Percentiles rank a stretch among this genome's conserved stretches.
Conservation (phyloP, 2,888 invertebrate species). For the Trissonchulus sp. region DNA sequence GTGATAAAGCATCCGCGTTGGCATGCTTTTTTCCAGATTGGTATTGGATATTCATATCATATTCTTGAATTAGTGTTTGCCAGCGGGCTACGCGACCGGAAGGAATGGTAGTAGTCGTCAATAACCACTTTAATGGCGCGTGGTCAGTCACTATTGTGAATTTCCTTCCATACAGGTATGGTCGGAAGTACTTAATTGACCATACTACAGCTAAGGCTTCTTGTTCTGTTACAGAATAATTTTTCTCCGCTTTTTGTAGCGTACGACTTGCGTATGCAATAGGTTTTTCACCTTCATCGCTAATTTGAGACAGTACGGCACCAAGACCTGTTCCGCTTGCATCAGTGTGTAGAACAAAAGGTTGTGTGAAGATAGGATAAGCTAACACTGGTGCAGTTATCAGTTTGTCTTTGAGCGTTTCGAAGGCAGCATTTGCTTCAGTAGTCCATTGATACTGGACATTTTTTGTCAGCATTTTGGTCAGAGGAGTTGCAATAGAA, state of each 20-base stretch:
- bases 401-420: not conserved
- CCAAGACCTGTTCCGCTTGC: slow-evolving; percentile 21
- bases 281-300: slow-evolving; percentile 5
- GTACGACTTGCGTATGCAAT: slow-evolving; percentile 20
- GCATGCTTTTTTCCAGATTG: not conserved
- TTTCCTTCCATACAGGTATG: slow-evolving; percentile 18
- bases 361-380: slow-evolving; percentile 2
- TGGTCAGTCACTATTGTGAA: slow-evolving; percentile 21
- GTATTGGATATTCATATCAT: not conserved
- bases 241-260: slow-evolving; percentile 13
- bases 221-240: slow-evolving; percentile 20
- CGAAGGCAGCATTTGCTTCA: slow-evolving; percentile 4
- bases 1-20: slow-evolving; percentile 18
- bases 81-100: not conserved
- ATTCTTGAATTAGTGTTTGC: not conserved
- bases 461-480: not conserved
- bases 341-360: slow-evolving; percentile 26
- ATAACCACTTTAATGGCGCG: slow-evolving; percentile 18
- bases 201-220: slow-evolving; percentile 25
- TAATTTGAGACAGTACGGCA: slow-evolving; percentile 14
- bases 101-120: not conserved
- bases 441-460: not conserved
- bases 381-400: not conserved
- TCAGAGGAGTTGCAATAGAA: not conserved
- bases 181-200: slow-evolving; percentile 14